phyloP scores from a whole-genome alignment of 1,140 invertebrate genomes.

The Galendromus occidentalis region DNA sequence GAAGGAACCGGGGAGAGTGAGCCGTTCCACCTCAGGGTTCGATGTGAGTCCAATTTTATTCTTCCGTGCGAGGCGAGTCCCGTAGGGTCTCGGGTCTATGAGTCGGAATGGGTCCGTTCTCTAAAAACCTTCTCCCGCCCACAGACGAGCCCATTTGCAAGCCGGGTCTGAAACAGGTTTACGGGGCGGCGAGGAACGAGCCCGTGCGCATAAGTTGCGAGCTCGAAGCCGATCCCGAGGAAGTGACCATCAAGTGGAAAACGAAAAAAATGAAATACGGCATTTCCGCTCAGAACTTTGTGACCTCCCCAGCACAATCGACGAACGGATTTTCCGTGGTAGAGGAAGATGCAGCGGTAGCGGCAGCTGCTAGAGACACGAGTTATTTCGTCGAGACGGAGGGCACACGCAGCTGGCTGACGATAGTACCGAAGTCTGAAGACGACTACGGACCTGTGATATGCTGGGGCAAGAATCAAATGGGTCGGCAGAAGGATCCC shows the following conservation, averaged over 20 bases:
- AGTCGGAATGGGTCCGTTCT: too few relatives aligned
- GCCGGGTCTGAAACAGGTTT: constrained; percentile 55
- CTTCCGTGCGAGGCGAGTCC: background rate
- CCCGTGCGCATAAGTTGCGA: constrained; percentile 64
- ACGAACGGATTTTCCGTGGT: background rate
- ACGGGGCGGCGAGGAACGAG: constrained; percentile 71
- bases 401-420: constrained; percentile 7
- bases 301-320: background rate
- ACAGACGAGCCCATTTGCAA: constrained; percentile 62
- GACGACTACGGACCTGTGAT: constrained; percentile 19
- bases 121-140: constrained; percentile 22
- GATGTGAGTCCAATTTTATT: constrained; percentile 46
- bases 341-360: background rate
- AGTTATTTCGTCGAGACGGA: background rate
- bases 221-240: constrained; percentile 64
- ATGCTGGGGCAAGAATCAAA: constrained; percentile 23
- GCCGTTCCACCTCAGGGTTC: constrained; percentile 58
- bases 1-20: constrained; percentile 70
- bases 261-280: constrained; percentile 58
- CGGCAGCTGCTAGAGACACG: background rate
- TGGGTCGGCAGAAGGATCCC: constrained; percentile 21
- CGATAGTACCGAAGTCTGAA: constrained; percentile 14
- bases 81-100: too few relatives aligned
- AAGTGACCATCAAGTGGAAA: constrained; percentile 54
- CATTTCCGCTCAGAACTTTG: background rate